phyloP scores from a whole-genome alignment of 2,888 invertebrate genomes.

The Morpho helenor region DNA sequence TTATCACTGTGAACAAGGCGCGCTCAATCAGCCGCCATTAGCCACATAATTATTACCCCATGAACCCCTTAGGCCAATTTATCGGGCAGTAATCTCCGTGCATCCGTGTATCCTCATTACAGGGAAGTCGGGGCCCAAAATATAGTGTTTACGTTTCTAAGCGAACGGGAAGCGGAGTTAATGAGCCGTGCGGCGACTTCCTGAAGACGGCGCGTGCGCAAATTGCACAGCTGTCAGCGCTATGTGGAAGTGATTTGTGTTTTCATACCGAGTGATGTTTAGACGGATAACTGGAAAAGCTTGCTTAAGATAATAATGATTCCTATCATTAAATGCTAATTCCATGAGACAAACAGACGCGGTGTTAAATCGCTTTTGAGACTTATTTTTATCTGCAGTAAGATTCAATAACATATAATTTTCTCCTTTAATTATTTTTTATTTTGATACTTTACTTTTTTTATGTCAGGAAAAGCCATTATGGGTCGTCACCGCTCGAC shows the following conservation, averaged over 20 bases:
- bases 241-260: conserved; percentile 26
- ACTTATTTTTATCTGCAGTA: too few species aligned
- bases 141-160: conserved; percentile 31
- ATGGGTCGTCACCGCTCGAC: too few species aligned
- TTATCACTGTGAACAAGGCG: conserved; percentile 14
- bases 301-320: conserved; percentile 6
- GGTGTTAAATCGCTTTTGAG: background rate
- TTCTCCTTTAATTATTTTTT: too few species aligned
- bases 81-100: conserved; percentile 27
- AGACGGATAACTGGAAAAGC: conserved; percentile 12
- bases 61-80: conserved; percentile 25
- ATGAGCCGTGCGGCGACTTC: conserved; percentile 30
- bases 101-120: conserved; percentile 28
- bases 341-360: background rate
- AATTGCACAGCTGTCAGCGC: conserved; percentile 20
- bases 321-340: conserved; percentile 1
- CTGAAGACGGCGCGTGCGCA: conserved; percentile 32
- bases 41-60: conserved; percentile 29
- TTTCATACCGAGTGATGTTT: conserved; percentile 20
- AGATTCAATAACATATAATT: too few species aligned
- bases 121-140: conserved; percentile 25
- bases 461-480: too few species aligned
- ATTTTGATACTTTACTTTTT: too few species aligned
- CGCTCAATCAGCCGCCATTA: conserved; percentile 28
- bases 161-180: conserved; percentile 25